Evolutionary conservation across 1,140 invertebrate genomes (phyloP), one percentile per base, ranked within the genome.

Genomic region (Psix sp.): DNA sequence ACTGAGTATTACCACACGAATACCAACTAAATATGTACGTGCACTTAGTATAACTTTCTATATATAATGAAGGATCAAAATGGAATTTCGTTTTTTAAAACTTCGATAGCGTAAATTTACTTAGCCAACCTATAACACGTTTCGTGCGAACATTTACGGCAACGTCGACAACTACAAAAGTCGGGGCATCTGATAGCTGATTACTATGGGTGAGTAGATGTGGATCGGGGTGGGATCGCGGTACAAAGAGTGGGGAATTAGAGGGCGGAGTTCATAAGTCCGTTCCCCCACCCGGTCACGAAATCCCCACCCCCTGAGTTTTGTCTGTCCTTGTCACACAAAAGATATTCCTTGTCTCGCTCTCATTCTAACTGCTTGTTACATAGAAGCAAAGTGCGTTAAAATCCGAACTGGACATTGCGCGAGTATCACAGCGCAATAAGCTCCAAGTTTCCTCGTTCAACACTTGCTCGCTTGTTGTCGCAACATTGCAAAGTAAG

Each of bases 391-490:
- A 21, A 39, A 70, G 66, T 66, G 73, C 74, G 77, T 78, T 77
- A 78, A 77, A 80, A 77, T 74, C 74, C 63, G 49, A 71, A 71
- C 43, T 62, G 59, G 51, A 76, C 66, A 56, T 71, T 76, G 82
- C 81, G 83, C 79, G 79, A 84, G 84, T 81, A 83, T 85, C n/a
- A n/a, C 80, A 81, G 78, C 83, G 83, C 82, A 63, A 77, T 77
- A 79, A 74, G 77, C 73, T 66, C 74, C 80, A 80, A 85, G 54
- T 65, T 73, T 66, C 66, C 60, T 43, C 70, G 57, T 72, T 57
- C 54, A 45, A 59, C 52, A 46, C 68, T 59, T 49, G 18, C 54
- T 56, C 62, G 36, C 9, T 51, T 13, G 49, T 40, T 48, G 43
- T 43, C 39, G 45, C 51, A 57, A 51, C 38, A 43, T 36, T 38